Percentiles rank a stretch among this genome's conserved stretches.
Evolutionary conservation across 2,888 invertebrate genomes (phyloP).

Genomic region (Coleophora deauratella): DNA sequence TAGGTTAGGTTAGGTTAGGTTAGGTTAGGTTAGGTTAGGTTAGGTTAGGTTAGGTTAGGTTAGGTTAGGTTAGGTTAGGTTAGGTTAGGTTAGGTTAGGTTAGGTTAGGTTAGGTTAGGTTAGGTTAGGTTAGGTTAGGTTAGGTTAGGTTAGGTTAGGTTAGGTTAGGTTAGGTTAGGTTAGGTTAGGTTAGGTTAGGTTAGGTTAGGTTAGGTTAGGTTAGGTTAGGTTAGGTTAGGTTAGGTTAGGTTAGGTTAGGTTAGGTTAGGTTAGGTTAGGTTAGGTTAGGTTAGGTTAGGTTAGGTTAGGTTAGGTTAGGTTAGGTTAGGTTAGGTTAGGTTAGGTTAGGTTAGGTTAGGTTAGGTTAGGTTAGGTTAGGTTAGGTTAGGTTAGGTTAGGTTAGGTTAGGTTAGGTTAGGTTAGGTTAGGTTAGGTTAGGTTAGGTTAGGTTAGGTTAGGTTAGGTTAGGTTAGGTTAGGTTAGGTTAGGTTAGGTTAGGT

Average conservation of each 20-base stretch:
- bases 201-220: conserved; percentile 12
- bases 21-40: conserved; percentile 18
- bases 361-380: conserved; percentile 9
- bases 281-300: conserved; percentile 9
- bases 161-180: conserved; percentile 18
- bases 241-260: conserved; percentile 14
- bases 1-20: conserved; percentile 18
- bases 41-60: conserved; percentile 18
- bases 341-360: conserved; percentile 10
- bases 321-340: conserved; percentile 9
- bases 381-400: conserved; percentile 10
- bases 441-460: conserved; percentile 8
- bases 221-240: conserved; percentile 13
- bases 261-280: conserved; percentile 14
- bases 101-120: conserved; percentile 14
- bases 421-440: conserved; percentile 10
- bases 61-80: conserved; percentile 13
- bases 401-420: conserved; percentile 10
- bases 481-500: conserved; percentile 8
- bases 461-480: conserved; percentile 10
- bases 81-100: conserved; percentile 12
- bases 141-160: conserved; percentile 16
- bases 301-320: conserved; percentile 6
- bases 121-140: conserved; percentile 14
- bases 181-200: conserved; percentile 18